phyloP scores from a whole-genome alignment of 2,797 vertebrate species.

The Lithobates pipiens region DNA sequence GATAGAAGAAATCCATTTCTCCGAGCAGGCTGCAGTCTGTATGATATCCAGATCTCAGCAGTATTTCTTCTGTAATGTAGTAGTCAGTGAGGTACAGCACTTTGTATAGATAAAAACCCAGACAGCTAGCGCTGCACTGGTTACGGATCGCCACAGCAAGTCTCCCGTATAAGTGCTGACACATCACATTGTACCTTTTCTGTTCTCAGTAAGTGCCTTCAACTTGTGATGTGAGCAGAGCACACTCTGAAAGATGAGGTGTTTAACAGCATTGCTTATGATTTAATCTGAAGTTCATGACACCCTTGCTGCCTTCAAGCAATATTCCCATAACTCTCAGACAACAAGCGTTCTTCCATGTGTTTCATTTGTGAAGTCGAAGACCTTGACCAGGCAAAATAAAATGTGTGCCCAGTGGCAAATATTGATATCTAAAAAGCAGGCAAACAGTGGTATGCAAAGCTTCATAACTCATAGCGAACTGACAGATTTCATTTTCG shows the following conservation, averaged over 20 bases:
- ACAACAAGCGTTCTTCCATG: constrained; percentile 42
- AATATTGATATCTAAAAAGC: no score
- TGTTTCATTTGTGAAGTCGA: constrained; percentile 1
- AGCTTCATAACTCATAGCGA: no score
- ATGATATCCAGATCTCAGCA: constrained; percentile 36
- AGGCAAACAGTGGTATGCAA: no score
- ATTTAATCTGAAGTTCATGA: constrained; percentile 56
- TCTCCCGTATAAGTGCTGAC: constrained; percentile 56
- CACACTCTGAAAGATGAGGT: constrained; percentile 38
- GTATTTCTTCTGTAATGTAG: constrained; percentile 31
- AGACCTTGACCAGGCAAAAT: constrained; percentile 24
- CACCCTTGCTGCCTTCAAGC: constrained; percentile 38
- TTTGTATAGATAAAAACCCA: constrained; percentile 19
- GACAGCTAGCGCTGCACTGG: constrained; percentile 12
- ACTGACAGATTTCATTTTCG: no score
- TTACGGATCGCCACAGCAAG: constrained; percentile 40
- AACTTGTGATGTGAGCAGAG: constrained; percentile 35
- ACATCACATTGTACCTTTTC: constrained; percentile 39
- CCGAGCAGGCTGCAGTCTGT: not conserved
- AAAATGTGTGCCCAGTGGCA: not conserved
- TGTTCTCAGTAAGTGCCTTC: constrained; percentile 51
- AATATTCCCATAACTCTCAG: constrained; percentile 44
- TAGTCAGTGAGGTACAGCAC: constrained; percentile 20
- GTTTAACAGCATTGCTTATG: constrained; percentile 58
- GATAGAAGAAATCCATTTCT: not conserved